These are phyloP conservation scores for Macrobrachium rosenbergii DNA, from an alignment of 1,140 invertebrate genomes.

Conservation along the genomic window DNA sequence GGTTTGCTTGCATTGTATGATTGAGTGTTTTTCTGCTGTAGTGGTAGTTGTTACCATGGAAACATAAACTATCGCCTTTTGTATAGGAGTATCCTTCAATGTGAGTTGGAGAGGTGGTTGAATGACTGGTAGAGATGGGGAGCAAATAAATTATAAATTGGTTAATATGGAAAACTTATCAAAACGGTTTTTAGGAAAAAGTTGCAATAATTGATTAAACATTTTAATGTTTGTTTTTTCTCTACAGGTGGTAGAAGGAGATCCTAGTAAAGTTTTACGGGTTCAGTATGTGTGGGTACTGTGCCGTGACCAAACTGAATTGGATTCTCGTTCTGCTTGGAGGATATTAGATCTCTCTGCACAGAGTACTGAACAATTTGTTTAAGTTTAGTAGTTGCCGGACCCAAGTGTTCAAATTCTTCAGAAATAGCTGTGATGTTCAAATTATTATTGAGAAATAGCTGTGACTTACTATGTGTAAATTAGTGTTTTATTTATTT, in stretches of 20 bases:
- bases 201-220: neutral
- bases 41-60: too few relatives aligned
- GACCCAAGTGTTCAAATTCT: neutral
- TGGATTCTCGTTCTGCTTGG: constrained; percentile 97
- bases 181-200: neutral
- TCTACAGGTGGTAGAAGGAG: constrained; percentile 81
- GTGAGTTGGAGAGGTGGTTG: too few relatives aligned
- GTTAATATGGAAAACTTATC: neutral
- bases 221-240: neutral
- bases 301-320: constrained; percentile 92
- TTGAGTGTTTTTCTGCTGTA: too few relatives aligned
- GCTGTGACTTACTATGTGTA: too few relatives aligned
- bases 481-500: too few relatives aligned
- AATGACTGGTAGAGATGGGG: too few relatives aligned
- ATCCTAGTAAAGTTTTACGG: constrained; percentile 94
- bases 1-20: too few relatives aligned
- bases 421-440: neutral
- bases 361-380: constrained; percentile 89
- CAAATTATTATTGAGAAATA: neutral
- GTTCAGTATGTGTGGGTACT: constrained; percentile 98
- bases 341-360: constrained; percentile 93
- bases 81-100: too few relatives aligned
- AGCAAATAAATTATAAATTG: too few relatives aligned
- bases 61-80: too few relatives aligned
- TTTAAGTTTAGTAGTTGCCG: constrained; percentile 73